Evolutionary conservation across 2,797 vertebrate species (phyloP).

Genomic region (Hypotaenidia philippensis): DNA sequence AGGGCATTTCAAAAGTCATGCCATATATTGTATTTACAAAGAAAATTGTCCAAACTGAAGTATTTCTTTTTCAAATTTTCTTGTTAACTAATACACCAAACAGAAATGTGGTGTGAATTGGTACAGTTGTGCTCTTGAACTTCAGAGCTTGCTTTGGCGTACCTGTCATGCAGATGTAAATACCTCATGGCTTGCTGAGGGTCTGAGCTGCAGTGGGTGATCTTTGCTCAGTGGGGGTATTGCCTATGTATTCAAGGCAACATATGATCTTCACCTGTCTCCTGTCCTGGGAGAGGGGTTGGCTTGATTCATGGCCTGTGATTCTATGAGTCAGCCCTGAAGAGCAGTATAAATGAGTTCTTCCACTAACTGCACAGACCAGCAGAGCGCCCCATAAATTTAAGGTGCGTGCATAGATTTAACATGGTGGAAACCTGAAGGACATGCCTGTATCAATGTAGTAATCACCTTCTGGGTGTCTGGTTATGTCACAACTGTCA

Average conservation of each 20-base stretch:
- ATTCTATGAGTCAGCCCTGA: not conserved
- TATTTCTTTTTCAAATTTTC: not conserved
- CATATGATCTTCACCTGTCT: not conserved
- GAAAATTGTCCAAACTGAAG: not conserved
- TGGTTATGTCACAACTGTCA: not conserved
- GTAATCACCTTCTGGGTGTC: not conserved
- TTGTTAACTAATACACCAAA: not conserved
- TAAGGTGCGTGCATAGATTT: not conserved
- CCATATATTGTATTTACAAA: not conserved
- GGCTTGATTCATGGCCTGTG: not conserved
- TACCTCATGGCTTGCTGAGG: not conserved
- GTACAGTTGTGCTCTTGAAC: not conserved
- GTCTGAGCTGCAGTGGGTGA: not conserved
- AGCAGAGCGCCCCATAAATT: not conserved
- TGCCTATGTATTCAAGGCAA: not conserved
- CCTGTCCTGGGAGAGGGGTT: not conserved
- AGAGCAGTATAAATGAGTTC: not conserved
- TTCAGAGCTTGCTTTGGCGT: not conserved
- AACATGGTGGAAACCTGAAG: not conserved
- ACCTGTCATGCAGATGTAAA: accelerated
- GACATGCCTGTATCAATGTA: not conserved
- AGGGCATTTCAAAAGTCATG: not conserved
- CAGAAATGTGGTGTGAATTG: not conserved
- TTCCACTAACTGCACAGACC: not conserved
- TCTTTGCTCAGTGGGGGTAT: not conserved